A percentile compares a stretch with the other conserved stretches of the same genome.
Conservation (phyloP, 2,113 vertebrate genomes). For the Rhodinocichla rosea region DNA sequence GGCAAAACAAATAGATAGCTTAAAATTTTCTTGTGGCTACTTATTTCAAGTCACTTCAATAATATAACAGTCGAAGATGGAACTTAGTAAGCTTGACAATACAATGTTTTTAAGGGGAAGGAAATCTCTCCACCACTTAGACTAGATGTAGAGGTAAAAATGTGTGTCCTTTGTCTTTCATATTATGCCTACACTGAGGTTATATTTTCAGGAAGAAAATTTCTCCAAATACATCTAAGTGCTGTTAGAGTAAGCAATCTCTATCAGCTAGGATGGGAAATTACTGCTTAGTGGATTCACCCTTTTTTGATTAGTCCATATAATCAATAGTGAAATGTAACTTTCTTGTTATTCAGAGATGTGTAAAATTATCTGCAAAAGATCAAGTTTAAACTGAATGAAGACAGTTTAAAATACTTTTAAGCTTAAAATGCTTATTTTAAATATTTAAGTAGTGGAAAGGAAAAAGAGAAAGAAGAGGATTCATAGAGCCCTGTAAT, state of each 20-base stretch:
- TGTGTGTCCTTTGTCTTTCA: background rate
- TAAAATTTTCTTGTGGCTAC: background rate
- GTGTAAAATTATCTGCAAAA: background rate
- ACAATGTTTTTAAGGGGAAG: background rate
- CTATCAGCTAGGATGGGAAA: background rate
- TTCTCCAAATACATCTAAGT: background rate
- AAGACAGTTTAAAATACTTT: background rate
- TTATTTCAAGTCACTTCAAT: background rate
- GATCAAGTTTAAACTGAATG: background rate
- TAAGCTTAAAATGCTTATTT: background rate
- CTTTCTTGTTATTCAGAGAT: background rate
- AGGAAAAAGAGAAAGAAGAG: background rate
- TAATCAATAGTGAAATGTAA: background rate
- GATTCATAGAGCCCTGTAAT: background rate
- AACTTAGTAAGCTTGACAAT: background rate
- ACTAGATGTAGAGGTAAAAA: background rate
- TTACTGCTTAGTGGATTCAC: background rate
- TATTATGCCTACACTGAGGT: background rate
- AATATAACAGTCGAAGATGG: background rate
- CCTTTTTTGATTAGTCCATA: background rate
- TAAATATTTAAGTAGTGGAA: background rate
- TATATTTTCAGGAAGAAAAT: background rate
- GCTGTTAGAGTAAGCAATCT: background rate
- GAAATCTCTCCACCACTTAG: background rate
- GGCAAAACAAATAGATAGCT: background rate